A percentile compares a stretch with the other conserved stretches of the same genome.
These are phyloP conservation scores for Carollia perspicillata DNA, from an alignment of 2,113 vertebrate species.

Conservation along the genomic window DNA sequence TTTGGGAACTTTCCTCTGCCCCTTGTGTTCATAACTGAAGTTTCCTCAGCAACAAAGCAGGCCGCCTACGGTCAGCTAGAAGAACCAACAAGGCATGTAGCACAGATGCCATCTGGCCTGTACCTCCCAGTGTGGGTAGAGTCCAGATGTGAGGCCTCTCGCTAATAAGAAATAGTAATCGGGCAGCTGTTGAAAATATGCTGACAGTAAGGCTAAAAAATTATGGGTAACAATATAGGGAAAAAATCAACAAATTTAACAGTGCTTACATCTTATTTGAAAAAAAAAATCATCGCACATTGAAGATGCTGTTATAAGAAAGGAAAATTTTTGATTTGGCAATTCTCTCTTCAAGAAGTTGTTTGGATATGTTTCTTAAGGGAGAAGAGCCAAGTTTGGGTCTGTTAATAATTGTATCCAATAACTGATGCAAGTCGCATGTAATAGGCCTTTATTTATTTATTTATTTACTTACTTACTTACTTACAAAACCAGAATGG, in stretches of 20 bases:
- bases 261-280: constrained; percentile 43
- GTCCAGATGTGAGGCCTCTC: neutral
- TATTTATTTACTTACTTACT: neutral
- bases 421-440: constrained; percentile 33
- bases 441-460: neutral
- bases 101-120: neutral
- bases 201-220: neutral
- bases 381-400: constrained; percentile 61
- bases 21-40: neutral
- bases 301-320: constrained; percentile 61
- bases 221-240: neutral
- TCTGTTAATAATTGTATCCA: constrained; percentile 15
- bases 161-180: constrained; percentile 18
- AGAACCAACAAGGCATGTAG: neutral
- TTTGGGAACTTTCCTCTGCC: neutral
- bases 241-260: constrained; percentile 29
- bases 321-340: constrained; percentile 67
- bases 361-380: constrained; percentile 57
- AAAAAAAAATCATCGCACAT: constrained; percentile 34
- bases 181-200: constrained; percentile 12
- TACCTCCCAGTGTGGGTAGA: neutral
- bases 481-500: neutral
- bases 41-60: neutral
- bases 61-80: neutral
- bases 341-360: constrained; percentile 68